Evolutionary conservation across 2,113 vertebrate genomes (phyloP).

Genomic region (Struthio camelus): DNA sequence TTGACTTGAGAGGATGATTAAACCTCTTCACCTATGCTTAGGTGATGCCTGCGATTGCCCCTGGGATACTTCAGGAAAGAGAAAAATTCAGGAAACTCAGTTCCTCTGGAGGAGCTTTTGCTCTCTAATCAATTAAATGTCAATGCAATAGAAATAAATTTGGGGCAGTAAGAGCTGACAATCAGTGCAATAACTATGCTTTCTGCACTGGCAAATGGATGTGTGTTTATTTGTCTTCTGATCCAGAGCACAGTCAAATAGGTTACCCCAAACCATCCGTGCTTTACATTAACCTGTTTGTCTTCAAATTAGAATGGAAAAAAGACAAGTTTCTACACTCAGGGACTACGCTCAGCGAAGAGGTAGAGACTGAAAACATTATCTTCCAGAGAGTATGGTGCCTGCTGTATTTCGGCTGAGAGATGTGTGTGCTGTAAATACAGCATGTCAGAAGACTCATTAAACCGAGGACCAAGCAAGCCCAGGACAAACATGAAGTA

Average conservation of each 20-base stretch:
- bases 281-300: neutral
- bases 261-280: neutral
- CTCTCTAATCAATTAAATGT: neutral
- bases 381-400: neutral
- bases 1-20: neutral
- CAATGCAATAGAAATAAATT: neutral
- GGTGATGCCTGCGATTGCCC: neutral
- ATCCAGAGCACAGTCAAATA: neutral
- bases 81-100: neutral
- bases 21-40: neutral
- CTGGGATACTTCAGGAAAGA: neutral
- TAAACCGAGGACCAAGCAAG: neutral
- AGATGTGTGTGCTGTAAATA: neutral
- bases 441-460: neutral
- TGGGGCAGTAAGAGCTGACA: neutral
- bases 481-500: neutral
- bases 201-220: neutral
- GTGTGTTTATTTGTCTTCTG: neutral
- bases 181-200: neutral
- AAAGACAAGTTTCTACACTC: neutral
- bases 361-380: rapidly evolving
- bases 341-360: neutral
- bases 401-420: neutral
- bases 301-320: neutral
- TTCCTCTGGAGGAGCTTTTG: neutral